Percentiles rank a stretch among this genome's conserved stretches.
Evolutionary conservation across 23 tunicate species (phyloP).

Genomic region (Styela clava): DNA sequence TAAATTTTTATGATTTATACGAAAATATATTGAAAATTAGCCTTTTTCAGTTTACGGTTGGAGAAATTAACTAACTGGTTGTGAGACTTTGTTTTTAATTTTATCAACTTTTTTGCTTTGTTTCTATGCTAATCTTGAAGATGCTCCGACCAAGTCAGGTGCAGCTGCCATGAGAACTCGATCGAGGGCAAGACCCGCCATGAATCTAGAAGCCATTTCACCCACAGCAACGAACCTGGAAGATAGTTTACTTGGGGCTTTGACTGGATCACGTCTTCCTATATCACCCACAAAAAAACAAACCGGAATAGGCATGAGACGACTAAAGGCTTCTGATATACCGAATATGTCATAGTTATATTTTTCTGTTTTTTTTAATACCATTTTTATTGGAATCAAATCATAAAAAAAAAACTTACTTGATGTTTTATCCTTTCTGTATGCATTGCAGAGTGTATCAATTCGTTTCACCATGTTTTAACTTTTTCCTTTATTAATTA

Average conservation of each 20-base stretch:
- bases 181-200: conserved; percentile 11
- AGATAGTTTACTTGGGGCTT: background rate
- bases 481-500: too few species aligned
- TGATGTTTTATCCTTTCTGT: too few species aligned
- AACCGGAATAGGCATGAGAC: background rate
- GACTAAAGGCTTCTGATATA: conserved; percentile 25
- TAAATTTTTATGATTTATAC: too few species aligned
- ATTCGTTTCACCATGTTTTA: too few species aligned
- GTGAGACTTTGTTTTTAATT: too few species aligned
- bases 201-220: background rate
- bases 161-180: conserved; percentile 26
- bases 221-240: background rate
- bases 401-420: too few species aligned
- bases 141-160: conserved; percentile 5
- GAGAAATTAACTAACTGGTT: too few species aligned
- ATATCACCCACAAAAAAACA: conserved; percentile 2
- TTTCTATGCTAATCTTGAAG: background rate
- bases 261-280: background rate
- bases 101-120: background rate
- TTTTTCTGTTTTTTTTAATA: too few species aligned
- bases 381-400: too few species aligned
- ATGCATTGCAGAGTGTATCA: too few species aligned
- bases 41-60: too few species aligned
- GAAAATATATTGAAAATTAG: too few species aligned
- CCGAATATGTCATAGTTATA: conserved; percentile 15